Base-by-base conservation (phyloP, 1,140 invertebrate species). In the Drosophila pseudoananassae region DNA sequence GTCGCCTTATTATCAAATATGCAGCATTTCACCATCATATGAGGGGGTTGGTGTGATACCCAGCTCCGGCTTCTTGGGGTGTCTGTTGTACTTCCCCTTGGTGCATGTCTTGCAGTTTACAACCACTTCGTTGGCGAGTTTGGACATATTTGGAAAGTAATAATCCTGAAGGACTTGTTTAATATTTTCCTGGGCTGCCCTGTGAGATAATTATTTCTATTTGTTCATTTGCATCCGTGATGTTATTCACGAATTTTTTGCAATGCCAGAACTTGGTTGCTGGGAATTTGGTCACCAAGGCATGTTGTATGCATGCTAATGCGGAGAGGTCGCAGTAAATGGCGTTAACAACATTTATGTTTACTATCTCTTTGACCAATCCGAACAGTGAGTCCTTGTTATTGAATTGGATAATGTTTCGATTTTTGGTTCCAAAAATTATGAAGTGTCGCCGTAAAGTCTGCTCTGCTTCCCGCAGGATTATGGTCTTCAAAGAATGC, bases 61-160 rank as follows among this genome's bases (percentile, higher is more conserved):
- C 1, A 73, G 20, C 8, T 56, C 38, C 10, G 63, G 51, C 25
- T 63, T 73, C 23, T 66, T 49, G 20, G 59, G 69, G 20, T 73
- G 57, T 7, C 52, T 31, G 15, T 71, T 53, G 31, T 63, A 59
- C 8, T 58, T 66, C 1, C 38, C 23, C 33, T 49, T 52, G 27
- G 45, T 50, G 47, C 59, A 63, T 20, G 52, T 60, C 38, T 45
- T 61, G 38, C 74, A 71, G 15, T 71, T 76, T 25, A 33, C 5
- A 3, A 59, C 52, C 1, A 76, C 31, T 40, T 77, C 58, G 17
- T 38, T 66, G 12, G 36, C 63, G 14, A 66, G 15, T 51, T 68
- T 72, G 1, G 15, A 9, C 68, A 69, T 73, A 7, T 73, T 77
- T 8, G 64, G 50, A 47, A 78, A 78, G 51, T 51, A 69, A 49